Percentiles rank a stretch among this genome's conserved stretches.
Conservation (phyloP, 1,140 invertebrate species). For the Choristoneura fumiferana region DNA sequence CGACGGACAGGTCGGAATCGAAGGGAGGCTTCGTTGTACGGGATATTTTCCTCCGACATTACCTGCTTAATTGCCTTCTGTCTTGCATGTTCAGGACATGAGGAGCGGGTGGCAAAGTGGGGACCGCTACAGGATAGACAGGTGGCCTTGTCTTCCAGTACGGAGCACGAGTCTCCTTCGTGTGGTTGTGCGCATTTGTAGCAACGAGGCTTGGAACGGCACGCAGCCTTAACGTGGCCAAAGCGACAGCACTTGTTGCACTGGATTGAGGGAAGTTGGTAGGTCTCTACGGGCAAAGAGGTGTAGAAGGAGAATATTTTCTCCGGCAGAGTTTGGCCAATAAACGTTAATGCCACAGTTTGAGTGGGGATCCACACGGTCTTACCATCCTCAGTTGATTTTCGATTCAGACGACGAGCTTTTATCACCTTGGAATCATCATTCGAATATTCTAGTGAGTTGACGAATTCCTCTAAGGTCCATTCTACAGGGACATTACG, state of each 20-base stretch:
- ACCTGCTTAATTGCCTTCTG: too few species aligned
- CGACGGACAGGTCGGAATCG: too few species aligned
- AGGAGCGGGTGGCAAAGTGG: not conserved
- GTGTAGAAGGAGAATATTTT: constrained; percentile 23
- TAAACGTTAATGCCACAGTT: constrained; percentile 32
- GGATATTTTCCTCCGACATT: too few species aligned
- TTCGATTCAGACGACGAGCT: constrained; percentile 26
- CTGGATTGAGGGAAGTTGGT: constrained; percentile 29
- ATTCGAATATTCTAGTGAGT: not conserved
- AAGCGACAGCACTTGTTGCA: constrained; percentile 33
- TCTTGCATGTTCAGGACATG: not conserved
- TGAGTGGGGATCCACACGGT: constrained; percentile 22
- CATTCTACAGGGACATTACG: constrained; percentile 20
- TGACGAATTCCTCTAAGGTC: constrained; percentile 16
- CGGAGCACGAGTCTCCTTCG: constrained; percentile 11
- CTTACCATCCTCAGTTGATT: constrained; percentile 18
- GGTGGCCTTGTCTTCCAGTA: not conserved
- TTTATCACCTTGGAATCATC: constrained; percentile 22
- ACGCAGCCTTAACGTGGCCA: constrained; percentile 27
- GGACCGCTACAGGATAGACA: not conserved
- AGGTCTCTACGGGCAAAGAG: constrained; percentile 25
- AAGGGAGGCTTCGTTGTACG: too few species aligned
- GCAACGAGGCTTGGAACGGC: constrained; percentile 27
- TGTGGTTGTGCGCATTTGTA: constrained; percentile 23
- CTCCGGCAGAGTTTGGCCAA: constrained; percentile 26